Conservation (phyloP, 2,888 invertebrate species). For the Stenotaenia linearis region DNA sequence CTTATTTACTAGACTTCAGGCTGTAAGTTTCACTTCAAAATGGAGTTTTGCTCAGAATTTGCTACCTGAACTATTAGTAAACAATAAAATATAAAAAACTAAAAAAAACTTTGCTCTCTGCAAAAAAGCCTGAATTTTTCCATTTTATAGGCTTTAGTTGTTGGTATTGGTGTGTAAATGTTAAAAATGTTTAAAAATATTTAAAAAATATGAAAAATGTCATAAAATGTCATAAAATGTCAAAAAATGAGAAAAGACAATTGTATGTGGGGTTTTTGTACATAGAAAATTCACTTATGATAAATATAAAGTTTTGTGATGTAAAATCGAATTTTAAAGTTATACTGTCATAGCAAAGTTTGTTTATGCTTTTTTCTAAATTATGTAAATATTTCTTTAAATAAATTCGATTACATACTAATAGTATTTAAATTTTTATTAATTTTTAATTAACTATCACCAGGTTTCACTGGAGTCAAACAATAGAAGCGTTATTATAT, state of each 20-base stretch:
- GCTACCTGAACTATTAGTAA: not conserved
- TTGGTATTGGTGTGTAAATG: conserved; percentile 5
- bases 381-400: not conserved
- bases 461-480: no score
- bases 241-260: not conserved
- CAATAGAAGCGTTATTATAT: no score
- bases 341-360: not conserved
- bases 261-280: not conserved
- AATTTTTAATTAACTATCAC: no score
- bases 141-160: not conserved
- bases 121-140: not conserved
- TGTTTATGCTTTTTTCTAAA: not conserved
- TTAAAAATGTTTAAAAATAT: not conserved
- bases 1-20: not conserved
- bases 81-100: no score
- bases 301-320: not conserved
- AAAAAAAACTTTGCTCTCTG: no score
- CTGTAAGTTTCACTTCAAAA: not conserved
- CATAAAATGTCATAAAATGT: no score
- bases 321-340: not conserved
- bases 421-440: not conserved
- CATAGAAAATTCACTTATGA: not conserved
- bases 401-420: not conserved
- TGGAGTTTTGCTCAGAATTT: not conserved
- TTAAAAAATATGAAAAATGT: no score